These are phyloP conservation scores for Triplophysa rosa DNA, from an alignment of 2,113 vertebrate genomes.

Conservation along the genomic window DNA sequence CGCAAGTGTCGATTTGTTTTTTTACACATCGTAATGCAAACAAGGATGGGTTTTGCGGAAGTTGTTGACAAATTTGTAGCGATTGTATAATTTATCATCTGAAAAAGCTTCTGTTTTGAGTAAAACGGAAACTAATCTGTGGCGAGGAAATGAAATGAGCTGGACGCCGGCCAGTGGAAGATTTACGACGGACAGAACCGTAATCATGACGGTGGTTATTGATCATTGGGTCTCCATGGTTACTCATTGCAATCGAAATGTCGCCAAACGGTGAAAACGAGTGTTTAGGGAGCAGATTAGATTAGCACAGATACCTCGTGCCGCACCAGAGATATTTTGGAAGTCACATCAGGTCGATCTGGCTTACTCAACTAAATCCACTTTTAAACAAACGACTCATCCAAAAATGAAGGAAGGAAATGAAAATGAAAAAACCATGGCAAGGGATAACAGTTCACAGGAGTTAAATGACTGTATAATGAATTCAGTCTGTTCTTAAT, in stretches of 20 bases:
- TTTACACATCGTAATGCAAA: slow-evolving; percentile 9
- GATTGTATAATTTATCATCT: slow-evolving; percentile 74
- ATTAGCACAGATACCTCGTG: slow-evolving; percentile 21
- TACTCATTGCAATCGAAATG: slow-evolving; percentile 66
- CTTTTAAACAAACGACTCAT: slow-evolving; percentile 13
- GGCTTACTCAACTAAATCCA: slow-evolving; percentile 52
- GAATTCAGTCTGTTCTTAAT: neutral
- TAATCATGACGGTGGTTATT: slow-evolving; percentile 63
- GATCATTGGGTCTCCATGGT: slow-evolving; percentile 68
- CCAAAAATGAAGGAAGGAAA: neutral
- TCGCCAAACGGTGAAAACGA: slow-evolving; percentile 56
- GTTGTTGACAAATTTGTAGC: slow-evolving; percentile 72
- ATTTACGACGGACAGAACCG: slow-evolving; percentile 65
- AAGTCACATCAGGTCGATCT: slow-evolving; percentile 57
- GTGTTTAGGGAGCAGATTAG: slow-evolving; percentile 54
- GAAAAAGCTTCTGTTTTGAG: slow-evolving; percentile 73
- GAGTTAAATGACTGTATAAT: too few species aligned
- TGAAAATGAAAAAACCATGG: neutral
- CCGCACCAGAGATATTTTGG: neutral
- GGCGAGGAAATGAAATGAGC: slow-evolving; percentile 68
- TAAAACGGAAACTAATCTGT: slow-evolving; percentile 76
- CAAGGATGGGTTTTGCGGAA: slow-evolving; percentile 39
- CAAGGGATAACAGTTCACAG: too few species aligned
- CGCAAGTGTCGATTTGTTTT: neutral
- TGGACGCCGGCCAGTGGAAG: slow-evolving; percentile 59